Base-by-base conservation (phyloP, 2,888 invertebrate species). In the Julus scandinavius region DNA sequence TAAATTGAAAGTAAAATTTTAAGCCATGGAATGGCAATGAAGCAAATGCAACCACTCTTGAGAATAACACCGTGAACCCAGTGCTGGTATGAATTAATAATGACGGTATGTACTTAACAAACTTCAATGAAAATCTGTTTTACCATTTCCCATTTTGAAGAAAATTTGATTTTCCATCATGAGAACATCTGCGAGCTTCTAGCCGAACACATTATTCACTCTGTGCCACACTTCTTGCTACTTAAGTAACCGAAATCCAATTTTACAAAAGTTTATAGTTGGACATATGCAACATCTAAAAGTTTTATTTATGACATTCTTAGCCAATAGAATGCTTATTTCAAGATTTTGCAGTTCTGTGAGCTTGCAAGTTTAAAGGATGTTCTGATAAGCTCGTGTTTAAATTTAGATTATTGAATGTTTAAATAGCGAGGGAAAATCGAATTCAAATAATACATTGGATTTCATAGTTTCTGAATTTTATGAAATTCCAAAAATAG, bases 1-100 rank as follows among this genome's bases (percentile, higher is more conserved):
- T 72, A 72, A 72, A 72, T 72, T 72, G 72, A 72, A 72, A 72
- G 72, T 72, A 20, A 72, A 72, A 72, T 72, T 72, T 72, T 9
- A 72, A 72, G 9, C 20, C 72, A 72, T 20, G 72, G 72, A 20
- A 29, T 72, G 29, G 29, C 20, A 72, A 6, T 29, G 72, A 72
- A 58, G 58, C n/a, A 58, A 58, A 58, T 58, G 58, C 2, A 58
- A 15, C 9, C 72, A 72, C 72, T 72, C 63, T 72, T 5, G 72
- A 72, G 72, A 29, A 29, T 29, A 63, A 17, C 29, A 72, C 72
- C 1, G 1, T 20, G 72, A 72, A 29, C 72, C 20, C 72, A 20
- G 20, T 6, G 72, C 72, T 29, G 72, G 29, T 72, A 29, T 72
- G 20, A 20, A 72, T 72, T 72, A 72, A 9, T 72, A 72, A 72